Base-by-base conservation (phyloP, 2,888 invertebrate genomes). In the Ctena decussata region DNA sequence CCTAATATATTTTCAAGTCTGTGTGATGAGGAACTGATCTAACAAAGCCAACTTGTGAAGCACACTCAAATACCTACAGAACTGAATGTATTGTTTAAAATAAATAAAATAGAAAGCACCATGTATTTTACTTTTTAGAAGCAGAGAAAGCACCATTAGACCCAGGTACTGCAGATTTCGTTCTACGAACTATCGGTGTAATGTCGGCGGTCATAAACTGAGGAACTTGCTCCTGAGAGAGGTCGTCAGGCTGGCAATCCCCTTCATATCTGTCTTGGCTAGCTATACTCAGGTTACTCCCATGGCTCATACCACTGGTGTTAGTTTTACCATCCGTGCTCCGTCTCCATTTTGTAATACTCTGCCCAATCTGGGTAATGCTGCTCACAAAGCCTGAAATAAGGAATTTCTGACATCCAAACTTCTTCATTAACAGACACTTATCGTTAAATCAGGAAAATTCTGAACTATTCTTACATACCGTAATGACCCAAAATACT, bases 321-420 rank as follows among this genome's bases (percentile, higher is more conserved):
- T 92, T 91, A 8, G 83, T 86, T 84, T 91, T 93, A 15, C 93
- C 93, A 72, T 93, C 92, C 6, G 92, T 93, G 80, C 92, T 93
- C 30, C 91, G 86, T 15, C 94, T 91, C 92, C 94, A 94, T 72
- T 94, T 94, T 0, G 94, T 91, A 57, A 95, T 91, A 74, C 94
- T 94, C 71, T 93, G 91, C 32, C 94, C 94, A 70, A 95, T 92
- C 49, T 94, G 93, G 84, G 91, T 94, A 1, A 95, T 92, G 80
- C 95, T 46, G 83, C 91, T 95, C 2, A 95, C 93, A 81, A 95
- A 87, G 75, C 95, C 95, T 95, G 86, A 0, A 80, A 70, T 21
- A 5, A 57, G 27, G 24, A 57, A 57, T n/a, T 27, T 24, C 21
- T 46, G 41, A 41, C 41, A 41, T n/a, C n/a, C n/a, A n/a, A n/a